Base-by-base conservation (phyloP, 2,888 invertebrate genomes). In the Neoaliturus tenellus region DNA sequence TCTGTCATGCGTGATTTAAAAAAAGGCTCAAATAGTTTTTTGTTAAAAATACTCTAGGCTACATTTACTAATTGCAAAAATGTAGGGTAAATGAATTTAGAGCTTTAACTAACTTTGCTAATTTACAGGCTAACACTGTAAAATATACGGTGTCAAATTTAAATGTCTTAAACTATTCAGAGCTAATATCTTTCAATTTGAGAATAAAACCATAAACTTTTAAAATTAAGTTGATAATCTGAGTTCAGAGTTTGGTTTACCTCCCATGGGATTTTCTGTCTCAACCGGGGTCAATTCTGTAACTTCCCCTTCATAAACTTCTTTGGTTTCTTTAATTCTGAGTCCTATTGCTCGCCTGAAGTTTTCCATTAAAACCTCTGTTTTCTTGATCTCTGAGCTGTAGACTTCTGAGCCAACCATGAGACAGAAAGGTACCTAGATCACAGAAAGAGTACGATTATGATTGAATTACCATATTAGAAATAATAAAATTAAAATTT, bases 261-360 rank as follows among this genome's bases (percentile, higher is more conserved):
- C 97, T 90, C 98, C 98, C 92, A 97, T 95, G 0, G 98, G 98
- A 91, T 97, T 98, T 90, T 99, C 99, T 5, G 98, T 98, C 91
- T 99, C 99, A 0, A 98, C 96, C 0, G 99, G 99, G 4, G 98
- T 98, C n/a, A 99, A 92, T 90, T 99, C 99, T 0, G 97, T 98
- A 0, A 99, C 99, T 92, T 99, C 99, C 12, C 99, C 99, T 91
- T 99, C 99, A 90, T 99, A 99, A 0, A 99, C 99, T 91, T 99
- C 99, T 90, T 99, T 99, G 0, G 98, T 98, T 91, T 99, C 99
- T 84, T 97, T 94, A 58, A 97, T 97, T 88, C 97, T 93, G 14
- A 97, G 91, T n/a, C 99, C 99, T 89, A 99, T 99, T 0, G 99
- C 99, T 85, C 99, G 93, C 3, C 99, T 93, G 89, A 99, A 99